These are phyloP conservation scores for Melinaea menophilus DNA, from an alignment of 2,888 invertebrate genomes.

Conservation along the genomic window DNA sequence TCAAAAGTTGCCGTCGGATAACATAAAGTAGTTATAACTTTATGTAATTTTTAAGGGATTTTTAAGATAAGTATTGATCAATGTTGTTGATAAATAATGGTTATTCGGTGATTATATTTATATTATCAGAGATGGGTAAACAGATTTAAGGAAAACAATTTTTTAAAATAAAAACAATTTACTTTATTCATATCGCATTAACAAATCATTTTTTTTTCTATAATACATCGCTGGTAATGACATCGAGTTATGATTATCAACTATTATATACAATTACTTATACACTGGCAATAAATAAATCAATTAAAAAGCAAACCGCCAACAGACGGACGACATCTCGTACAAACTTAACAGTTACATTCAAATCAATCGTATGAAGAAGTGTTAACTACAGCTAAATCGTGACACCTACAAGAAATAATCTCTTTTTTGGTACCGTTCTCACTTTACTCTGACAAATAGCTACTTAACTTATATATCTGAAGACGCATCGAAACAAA, in stretches of 20 bases:
- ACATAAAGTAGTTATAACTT: too few species aligned
- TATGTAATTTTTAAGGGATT: too few species aligned
- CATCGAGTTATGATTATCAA: constrained; percentile 63
- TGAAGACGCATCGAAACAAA: constrained; percentile 62
- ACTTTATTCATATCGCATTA: constrained; percentile 73
- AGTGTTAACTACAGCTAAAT: constrained; percentile 55
- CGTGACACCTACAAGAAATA: constrained; percentile 62
- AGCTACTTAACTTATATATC: constrained; percentile 56
- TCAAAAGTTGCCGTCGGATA: too few species aligned
- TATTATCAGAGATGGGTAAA: constrained; percentile 1
- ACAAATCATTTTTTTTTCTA: constrained; percentile 62
- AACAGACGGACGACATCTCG: constrained; percentile 42
- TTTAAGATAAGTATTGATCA: too few species aligned
- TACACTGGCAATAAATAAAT: constrained; percentile 68
- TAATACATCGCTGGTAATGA: constrained; percentile 75
- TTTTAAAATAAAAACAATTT: constrained; percentile 73
- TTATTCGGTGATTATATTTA: too few species aligned
- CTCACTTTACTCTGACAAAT: constrained; percentile 68
- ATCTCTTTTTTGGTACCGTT: constrained; percentile 76
- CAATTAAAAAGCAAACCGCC: constrained; percentile 41
- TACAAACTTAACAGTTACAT: constrained; percentile 58
- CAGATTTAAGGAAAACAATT: constrained; percentile 40
- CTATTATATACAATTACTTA: constrained; percentile 67
- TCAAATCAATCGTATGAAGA: constrained; percentile 39
- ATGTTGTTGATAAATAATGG: too few species aligned